These are phyloP conservation scores for Argya squamiceps DNA, from an alignment of 2,797 vertebrate species.

Conservation along the genomic window DNA sequence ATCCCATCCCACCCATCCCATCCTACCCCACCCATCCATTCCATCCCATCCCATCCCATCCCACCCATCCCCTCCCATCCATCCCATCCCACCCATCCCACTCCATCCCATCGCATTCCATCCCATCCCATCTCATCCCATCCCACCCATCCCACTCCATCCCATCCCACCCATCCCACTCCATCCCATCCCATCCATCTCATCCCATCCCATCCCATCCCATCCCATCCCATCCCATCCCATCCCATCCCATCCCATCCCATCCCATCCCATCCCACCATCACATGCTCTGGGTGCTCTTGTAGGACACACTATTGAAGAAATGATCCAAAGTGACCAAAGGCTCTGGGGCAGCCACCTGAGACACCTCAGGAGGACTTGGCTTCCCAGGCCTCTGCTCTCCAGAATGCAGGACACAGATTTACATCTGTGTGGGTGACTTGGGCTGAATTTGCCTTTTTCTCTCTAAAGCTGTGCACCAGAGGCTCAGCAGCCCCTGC, in stretches of 20 bases:
- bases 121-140: too few species aligned
- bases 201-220: too few species aligned
- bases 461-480: neutral
- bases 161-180: neutral
- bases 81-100: too few species aligned
- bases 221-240: neutral
- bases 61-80: too few species aligned
- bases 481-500: neutral
- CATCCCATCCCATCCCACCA: neutral
- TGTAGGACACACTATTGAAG: accelerated
- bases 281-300: accelerated
- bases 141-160: neutral
- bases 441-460: neutral
- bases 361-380: neutral
- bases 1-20: too few species aligned
- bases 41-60: too few species aligned
- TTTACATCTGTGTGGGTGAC: accelerated
- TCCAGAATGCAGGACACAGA: neutral
- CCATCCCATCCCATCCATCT: too few species aligned
- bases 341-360: neutral
- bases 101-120: too few species aligned
- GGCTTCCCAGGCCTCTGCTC: neutral
- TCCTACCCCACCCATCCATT: too few species aligned
- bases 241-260: neutral
- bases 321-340: neutral